Evolutionary conservation across 2,888 invertebrate species (phyloP), one percentile per base, ranked within the genome.

Genomic region (Antitype chi): DNA sequence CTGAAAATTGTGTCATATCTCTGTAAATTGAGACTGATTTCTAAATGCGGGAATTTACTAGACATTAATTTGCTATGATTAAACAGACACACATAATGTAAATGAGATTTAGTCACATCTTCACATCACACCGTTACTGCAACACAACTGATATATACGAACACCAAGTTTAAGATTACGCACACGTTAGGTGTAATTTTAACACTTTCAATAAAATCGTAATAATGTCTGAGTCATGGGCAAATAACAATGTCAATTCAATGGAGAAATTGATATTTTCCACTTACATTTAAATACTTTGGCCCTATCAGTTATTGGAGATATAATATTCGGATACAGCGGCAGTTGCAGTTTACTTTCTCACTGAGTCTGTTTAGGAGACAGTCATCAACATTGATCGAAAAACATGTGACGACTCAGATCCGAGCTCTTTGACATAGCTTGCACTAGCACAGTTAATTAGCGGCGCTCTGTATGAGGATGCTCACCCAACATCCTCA

Each of bases 21-120:
- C 70, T 69, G 76, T 78, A 67, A 77, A 43, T 79, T 71, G 86
- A 88, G 74, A 84, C 78, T 80, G 86, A 74, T 73, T 70, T 53
- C 86, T 87, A 87, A 86, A 74, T 82, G 86, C 80, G 80, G 82
- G 80, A 71, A 49, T 75, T 84, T 80, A 82, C 83, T 88, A 87
- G 74, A 81, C 74, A 83, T 77, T 71, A 70, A 84, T 86, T 85
- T 77, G 76, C 84, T 87, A 87, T 84, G 74, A 83, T 79, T 87
- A 86, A 70, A 88, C 74, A 85, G 88, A 87, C 81, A 87, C 76
- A 86, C 87, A 87, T 87, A 86, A 87, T 87, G 87, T 87, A 88
- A 87, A 87, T 87, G 87, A 88, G 88, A 83, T 87, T 87, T 88
- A 88, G 85, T 88, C 87, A 88, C 73, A 55, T 70, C 70, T 80